Conservation (phyloP, 2,797 vertebrate genomes). For the Acipenser ruthenus region DNA sequence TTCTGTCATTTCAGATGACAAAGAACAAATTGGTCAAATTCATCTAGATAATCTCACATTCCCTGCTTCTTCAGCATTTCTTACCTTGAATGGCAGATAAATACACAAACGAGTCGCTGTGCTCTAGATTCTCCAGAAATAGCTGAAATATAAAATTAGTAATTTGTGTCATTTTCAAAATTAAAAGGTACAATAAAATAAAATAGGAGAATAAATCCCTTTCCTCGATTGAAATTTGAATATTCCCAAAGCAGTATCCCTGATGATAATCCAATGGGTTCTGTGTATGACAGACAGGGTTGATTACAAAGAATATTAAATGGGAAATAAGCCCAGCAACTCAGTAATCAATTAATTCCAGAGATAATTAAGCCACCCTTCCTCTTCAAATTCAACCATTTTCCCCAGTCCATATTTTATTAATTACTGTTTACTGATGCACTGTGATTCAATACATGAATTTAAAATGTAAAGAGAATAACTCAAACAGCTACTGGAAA, state of each 20-base stretch:
- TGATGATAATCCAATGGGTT: background rate
- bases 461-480: background rate
- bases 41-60: no score
- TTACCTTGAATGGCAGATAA: conserved; percentile 94
- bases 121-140: conserved; percentile 84
- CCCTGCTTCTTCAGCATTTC: conserved; percentile 12
- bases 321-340: background rate
- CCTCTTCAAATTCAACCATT: no score
- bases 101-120: conserved; percentile 86
- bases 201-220: background rate
- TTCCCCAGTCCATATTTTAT: no score
- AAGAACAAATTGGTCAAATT: no score
- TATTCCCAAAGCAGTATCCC: conserved; percentile 4
- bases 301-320: conserved; percentile 33
- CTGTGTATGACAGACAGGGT: background rate
- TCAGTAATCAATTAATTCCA: background rate
- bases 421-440: background rate
- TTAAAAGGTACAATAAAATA: background rate
- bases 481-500: background rate
- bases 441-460: background rate
- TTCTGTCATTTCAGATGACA: no score
- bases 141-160: conserved; percentile 57
- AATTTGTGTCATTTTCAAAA: background rate
- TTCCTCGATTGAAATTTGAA: no score
- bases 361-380: background rate